These are phyloP conservation scores for Sciurus carolinensis DNA, from an alignment of 2,797 vertebrate genomes.

Conservation along the genomic window DNA sequence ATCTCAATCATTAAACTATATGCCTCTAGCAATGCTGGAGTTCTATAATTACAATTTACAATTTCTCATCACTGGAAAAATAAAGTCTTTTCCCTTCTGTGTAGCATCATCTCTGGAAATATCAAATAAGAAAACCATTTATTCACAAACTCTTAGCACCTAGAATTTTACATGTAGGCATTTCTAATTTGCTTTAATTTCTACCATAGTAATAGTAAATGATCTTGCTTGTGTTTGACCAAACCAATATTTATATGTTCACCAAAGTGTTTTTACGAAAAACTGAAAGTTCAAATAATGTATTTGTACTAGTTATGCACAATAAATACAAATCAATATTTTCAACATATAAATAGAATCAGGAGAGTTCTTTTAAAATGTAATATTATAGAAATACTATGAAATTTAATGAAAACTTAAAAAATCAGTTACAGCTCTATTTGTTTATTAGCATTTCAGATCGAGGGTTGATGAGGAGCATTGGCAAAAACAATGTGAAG, in stretches of 20 bases:
- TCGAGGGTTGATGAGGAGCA: conserved; percentile 12
- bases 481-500: neutral
- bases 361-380: neutral
- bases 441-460: neutral
- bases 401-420: conserved; percentile 63
- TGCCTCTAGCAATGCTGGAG: neutral
- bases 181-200: conserved; percentile 55
- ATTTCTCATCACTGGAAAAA: neutral
- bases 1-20: neutral
- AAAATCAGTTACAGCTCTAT: neutral
- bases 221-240: neutral
- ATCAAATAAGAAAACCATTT: neutral
- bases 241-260: conserved; percentile 43
- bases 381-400: neutral
- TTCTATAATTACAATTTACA: conserved; percentile 31
- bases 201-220: neutral
- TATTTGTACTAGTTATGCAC: conserved; percentile 23
- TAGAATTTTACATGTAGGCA: conserved; percentile 26
- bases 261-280: conserved; percentile 26
- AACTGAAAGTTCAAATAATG: conserved; percentile 54
- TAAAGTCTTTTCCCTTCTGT: conserved; percentile 29
- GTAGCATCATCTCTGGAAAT: conserved; percentile 34
- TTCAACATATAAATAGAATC: conserved; percentile 15
- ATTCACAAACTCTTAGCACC: neutral
- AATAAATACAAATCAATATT: conserved; percentile 2